Evolutionary conservation across 2,888 invertebrate genomes (phyloP).

Genomic region (Orthosia gracilis): DNA sequence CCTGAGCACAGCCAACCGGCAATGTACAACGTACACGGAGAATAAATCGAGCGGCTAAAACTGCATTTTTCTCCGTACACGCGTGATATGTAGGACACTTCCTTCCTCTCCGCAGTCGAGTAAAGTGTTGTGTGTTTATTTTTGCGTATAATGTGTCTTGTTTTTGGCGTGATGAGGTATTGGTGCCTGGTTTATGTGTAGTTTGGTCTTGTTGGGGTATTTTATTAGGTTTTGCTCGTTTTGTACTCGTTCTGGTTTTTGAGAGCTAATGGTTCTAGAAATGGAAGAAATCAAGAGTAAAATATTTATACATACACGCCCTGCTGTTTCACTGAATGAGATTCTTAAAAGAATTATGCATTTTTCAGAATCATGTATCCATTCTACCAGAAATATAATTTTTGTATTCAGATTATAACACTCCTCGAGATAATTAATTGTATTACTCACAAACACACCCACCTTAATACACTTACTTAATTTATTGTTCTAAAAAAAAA

Average conservation of each 20-base stretch:
- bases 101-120: constrained; percentile 69
- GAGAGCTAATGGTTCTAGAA: background rate
- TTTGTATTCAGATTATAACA: no score
- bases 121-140: constrained; percentile 64
- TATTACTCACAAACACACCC: no score
- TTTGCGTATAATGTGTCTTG: constrained; percentile 53
- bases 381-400: no score
- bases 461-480: no score
- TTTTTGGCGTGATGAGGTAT: constrained; percentile 43
- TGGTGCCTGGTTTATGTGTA: constrained; percentile 7
- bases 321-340: background rate
- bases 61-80: constrained; percentile 71
- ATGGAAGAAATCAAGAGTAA: background rate
- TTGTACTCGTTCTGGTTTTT: background rate
- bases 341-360: background rate
- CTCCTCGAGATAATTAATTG: no score
- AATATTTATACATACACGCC: no score
- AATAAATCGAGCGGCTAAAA: constrained; percentile 73
- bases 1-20: constrained; percentile 71
- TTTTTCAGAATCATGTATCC: no score
- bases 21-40: constrained; percentile 69
- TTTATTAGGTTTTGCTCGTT: background rate
- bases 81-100: constrained; percentile 70
- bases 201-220: background rate
- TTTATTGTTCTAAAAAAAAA: no score